Evolutionary conservation across 1,140 invertebrate genomes (phyloP).

Genomic region (Charaxes varanes): DNA sequence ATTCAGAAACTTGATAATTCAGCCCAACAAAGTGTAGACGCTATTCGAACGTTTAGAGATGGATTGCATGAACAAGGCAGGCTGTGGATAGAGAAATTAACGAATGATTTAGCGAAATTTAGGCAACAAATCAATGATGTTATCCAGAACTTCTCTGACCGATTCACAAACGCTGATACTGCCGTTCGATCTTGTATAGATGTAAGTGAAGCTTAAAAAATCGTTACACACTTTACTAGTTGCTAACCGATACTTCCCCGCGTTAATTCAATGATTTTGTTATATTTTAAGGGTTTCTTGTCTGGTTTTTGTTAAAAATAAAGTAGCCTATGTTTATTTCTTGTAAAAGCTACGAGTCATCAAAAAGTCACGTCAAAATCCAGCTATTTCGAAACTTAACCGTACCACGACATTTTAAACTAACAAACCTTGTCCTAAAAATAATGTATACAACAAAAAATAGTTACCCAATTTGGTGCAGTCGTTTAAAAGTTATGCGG

Average conservation of each 20-base stretch:
- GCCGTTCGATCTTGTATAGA: conserved; percentile 37
- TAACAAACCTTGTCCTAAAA: too few species aligned
- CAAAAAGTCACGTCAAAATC: too few species aligned
- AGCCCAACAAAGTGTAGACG: conserved; percentile 32
- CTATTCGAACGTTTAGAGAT: conserved; percentile 29
- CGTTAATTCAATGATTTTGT: neutral
- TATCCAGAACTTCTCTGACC: conserved; percentile 31
- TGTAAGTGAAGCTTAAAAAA: conserved; percentile 33
- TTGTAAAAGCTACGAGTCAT: too few species aligned
- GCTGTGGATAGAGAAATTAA: conserved; percentile 29
- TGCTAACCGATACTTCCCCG: neutral
- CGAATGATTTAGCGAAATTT: conserved; percentile 29
- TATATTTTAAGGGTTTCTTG: too few species aligned
- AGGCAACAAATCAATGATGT: conserved; percentile 25
- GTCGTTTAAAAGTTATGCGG: too few species aligned
- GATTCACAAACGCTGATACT: conserved; percentile 24
- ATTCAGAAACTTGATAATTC: conserved; percentile 31
- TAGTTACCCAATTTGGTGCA: too few species aligned
- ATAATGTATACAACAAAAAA: too few species aligned
- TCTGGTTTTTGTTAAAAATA: too few species aligned
- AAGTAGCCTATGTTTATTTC: too few species aligned
- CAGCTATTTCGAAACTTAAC: too few species aligned
- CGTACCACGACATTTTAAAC: too few species aligned
- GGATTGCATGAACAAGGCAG: conserved; percentile 33
- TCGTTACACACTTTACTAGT: too few species aligned